Base-by-base conservation (phyloP, 2,888 invertebrate genomes). In the Deilephila porcellus region DNA sequence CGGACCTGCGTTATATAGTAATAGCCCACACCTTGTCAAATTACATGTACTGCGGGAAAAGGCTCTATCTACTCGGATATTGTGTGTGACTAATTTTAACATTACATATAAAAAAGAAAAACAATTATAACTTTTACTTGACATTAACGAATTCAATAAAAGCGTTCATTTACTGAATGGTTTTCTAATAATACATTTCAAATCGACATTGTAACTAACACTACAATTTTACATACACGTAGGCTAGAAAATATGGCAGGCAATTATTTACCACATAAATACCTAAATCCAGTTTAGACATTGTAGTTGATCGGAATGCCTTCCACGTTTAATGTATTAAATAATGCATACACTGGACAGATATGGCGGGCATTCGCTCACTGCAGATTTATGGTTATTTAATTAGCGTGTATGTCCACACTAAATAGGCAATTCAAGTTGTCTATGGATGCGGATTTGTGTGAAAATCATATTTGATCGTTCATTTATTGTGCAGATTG, bases 371-470 rank as follows among this genome's bases (percentile, higher is more conserved):
- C 19, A 32, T 70, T 59, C 56, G 63, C 63, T 64, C 37, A 25
- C 56, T 53, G 56, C n/a, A 72, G 74, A 74, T 72, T 74, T 74
- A 72, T 74, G 52, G 72, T 64, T 52, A 72, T 74, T 74, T 74
- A 74, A 74, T 74, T 74, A 72, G 70, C 17, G 34, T 70, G 45
- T 19, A 32, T 62, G 70, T 60, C 32, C 52, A 20, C 45, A 71
- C 37, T 63, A 63, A 63, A 63, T 63, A 63, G 34, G 62, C 29
- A 60, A 60, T 60, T 60, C 60, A 60, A 60, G 25, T 29, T 60
- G 60, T 25, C 60, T 29, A 60, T 17, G 60, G 17, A 29, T 60
- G 60, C 29, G 34, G 34, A 63, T 32, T 63, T 19, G 62, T 63
- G 62, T 34, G 62, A 63, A 63, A 19, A 32, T 63, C 4, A 29